A percentile compares a stretch with the other conserved stretches of the same genome.
Conservation (phyloP, 1,140 invertebrate genomes). For the Homalodisca vitripennis region DNA sequence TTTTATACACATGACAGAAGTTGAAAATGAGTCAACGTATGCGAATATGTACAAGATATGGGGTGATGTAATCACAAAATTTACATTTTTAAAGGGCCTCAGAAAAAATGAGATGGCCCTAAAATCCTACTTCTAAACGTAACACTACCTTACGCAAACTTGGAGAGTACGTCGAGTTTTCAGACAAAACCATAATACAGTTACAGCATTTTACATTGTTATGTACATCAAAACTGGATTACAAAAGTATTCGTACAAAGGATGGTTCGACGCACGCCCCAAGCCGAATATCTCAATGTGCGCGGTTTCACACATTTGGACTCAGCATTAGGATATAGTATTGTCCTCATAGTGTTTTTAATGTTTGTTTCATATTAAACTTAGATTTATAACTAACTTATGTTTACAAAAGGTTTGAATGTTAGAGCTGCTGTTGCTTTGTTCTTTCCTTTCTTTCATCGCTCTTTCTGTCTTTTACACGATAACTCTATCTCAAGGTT, state of each 20-base stretch:
- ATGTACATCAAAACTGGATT: constrained; percentile 22
- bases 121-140: constrained; percentile 18
- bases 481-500: too few relatives aligned
- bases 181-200: constrained; percentile 18
- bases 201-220: constrained; percentile 25
- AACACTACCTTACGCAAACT: background rate
- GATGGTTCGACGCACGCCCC: background rate
- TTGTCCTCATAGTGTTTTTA: constrained; percentile 3
- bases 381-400: too few relatives aligned
- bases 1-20: background rate
- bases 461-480: too few relatives aligned
- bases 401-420: too few relatives aligned
- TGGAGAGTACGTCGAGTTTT: background rate
- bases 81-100: constrained; percentile 12
- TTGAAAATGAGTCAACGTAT: constrained; percentile 3
- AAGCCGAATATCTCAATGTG: background rate
- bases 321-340: background rate
- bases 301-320: constrained; percentile 7
- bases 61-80: constrained; percentile 25
- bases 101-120: constrained; percentile 14
- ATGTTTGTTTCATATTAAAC: too few relatives aligned
- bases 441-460: too few relatives aligned
- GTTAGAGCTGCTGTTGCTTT: too few relatives aligned
- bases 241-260: constrained; percentile 24
- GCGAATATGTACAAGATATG: constrained; percentile 18